A percentile compares a stretch with the other conserved stretches of the same genome.
These are phyloP conservation scores for Panthera leo DNA, from an alignment of 2,113 vertebrate genomes.

Conservation along the genomic window DNA sequence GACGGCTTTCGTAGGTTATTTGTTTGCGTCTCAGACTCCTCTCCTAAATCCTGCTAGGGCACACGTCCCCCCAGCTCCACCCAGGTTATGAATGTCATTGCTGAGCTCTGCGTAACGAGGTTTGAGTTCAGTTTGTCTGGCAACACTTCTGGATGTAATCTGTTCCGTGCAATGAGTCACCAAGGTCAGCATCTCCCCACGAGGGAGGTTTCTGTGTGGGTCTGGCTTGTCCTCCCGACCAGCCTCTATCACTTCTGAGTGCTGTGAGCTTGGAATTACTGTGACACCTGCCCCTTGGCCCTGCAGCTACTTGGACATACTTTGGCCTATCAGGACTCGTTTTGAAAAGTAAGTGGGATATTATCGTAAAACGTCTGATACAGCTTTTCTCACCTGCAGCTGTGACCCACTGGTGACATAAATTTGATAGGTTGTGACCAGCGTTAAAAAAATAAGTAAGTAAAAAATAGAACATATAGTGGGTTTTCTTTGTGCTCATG, in stretches of 20 bases:
- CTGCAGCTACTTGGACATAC: too few species aligned
- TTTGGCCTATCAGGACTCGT: not conserved
- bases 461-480: not conserved
- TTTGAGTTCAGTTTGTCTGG: not conserved
- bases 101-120: not conserved
- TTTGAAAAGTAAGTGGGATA: not conserved
- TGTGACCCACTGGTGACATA: not conserved
- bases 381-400: not conserved
- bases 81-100: not conserved
- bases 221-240: not conserved
- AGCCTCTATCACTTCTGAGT: not conserved
- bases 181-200: not conserved
- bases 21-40: not conserved
- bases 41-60: not conserved
- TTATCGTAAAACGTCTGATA: not conserved
- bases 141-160: not conserved
- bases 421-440: not conserved
- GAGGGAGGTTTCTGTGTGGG: not conserved
- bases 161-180: not conserved
- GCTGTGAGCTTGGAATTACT: not conserved
- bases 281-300: accelerated
- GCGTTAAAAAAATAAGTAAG: not conserved
- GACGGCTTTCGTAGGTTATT: not conserved
- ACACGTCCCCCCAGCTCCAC: not conserved
- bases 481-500: not conserved